phyloP scores from a whole-genome alignment of 64 coral and sea anemone species.

The Actinia tenebrosa region DNA sequence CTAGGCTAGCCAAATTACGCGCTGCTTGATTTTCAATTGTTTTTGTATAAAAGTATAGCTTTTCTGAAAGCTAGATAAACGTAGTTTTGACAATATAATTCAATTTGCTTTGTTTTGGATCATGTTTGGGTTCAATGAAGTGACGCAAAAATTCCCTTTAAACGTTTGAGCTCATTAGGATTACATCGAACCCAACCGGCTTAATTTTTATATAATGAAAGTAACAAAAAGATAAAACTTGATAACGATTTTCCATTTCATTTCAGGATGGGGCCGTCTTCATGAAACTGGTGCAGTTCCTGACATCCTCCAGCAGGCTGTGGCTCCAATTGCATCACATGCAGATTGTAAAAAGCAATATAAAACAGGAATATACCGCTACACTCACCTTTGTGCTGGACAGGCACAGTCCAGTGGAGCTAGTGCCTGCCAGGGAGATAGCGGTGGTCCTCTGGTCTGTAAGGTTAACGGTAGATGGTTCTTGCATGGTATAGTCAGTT shows the following conservation, averaged over 20 bases:
- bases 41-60: too few relatives aligned
- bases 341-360: conserved; percentile 44
- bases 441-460: conserved; percentile 62
- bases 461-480: conserved; percentile 40
- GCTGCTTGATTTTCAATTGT: too few relatives aligned
- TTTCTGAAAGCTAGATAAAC: too few relatives aligned
- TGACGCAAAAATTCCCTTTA: too few relatives aligned
- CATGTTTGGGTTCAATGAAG: too few relatives aligned
- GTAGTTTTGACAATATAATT: too few relatives aligned
- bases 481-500: conserved; percentile 50
- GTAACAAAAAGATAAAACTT: not conserved
- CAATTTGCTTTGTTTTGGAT: too few relatives aligned
- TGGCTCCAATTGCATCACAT: conserved; percentile 34
- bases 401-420: conserved; percentile 23
- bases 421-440: conserved; percentile 65
- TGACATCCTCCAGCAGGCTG: conserved; percentile 53
- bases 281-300: conserved; percentile 27
- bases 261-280: conserved; percentile 51
- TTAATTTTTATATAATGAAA: too few relatives aligned
- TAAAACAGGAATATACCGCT: conserved; percentile 9
- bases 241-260: not conserved
- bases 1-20: too few relatives aligned
- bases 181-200: too few relatives aligned
- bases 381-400: conserved; percentile 60
- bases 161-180: too few relatives aligned